Evolutionary conservation across 2,888 invertebrate genomes (phyloP).

Genomic region (Dinocampus coccinellae): DNA sequence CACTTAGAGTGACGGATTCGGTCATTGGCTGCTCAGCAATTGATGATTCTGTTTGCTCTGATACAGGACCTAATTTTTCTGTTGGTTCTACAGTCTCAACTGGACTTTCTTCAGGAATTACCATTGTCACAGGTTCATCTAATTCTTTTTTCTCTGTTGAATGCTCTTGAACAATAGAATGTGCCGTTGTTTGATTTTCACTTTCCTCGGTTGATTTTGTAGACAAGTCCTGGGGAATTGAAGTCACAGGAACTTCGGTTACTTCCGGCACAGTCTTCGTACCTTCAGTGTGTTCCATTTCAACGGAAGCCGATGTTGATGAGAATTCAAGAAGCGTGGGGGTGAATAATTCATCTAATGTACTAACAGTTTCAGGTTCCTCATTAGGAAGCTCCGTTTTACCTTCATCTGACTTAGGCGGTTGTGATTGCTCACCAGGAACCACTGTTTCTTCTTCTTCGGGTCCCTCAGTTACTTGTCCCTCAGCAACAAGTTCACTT

Average conservation of each 20-base stretch:
- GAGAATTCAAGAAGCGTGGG: neutral
- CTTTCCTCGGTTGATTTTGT: neutral
- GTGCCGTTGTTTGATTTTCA: slow-evolving; percentile 9
- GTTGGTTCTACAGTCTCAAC: slow-evolving; percentile 34
- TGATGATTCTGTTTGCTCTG: slow-evolving; percentile 27
- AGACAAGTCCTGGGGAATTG: neutral
- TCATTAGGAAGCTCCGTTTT: slow-evolving; percentile 23
- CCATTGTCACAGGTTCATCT: slow-evolving; percentile 24
- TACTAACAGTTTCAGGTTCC: slow-evolving; percentile 1
- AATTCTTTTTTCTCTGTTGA: slow-evolving; percentile 15
- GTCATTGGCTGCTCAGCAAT: slow-evolving; percentile 31
- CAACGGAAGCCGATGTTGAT: neutral
- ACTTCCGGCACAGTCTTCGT: neutral
- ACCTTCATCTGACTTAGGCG: slow-evolving; percentile 33
- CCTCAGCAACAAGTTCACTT: slow-evolving; percentile 26
- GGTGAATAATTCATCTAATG: slow-evolving; percentile 8
- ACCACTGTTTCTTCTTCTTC: slow-evolving; percentile 18
- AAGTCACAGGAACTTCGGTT: neutral
- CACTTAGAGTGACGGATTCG: slow-evolving; percentile 29
- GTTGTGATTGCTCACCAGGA: slow-evolving; percentile 36
- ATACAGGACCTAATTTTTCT: neutral
- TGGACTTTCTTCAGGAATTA: slow-evolving; percentile 16
- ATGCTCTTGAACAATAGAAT: slow-evolving; percentile 20
- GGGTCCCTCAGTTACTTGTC: slow-evolving; percentile 28
- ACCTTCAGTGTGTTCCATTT: neutral